Conservation (phyloP, 2,113 vertebrate genomes). For the Numida meleagris region DNA sequence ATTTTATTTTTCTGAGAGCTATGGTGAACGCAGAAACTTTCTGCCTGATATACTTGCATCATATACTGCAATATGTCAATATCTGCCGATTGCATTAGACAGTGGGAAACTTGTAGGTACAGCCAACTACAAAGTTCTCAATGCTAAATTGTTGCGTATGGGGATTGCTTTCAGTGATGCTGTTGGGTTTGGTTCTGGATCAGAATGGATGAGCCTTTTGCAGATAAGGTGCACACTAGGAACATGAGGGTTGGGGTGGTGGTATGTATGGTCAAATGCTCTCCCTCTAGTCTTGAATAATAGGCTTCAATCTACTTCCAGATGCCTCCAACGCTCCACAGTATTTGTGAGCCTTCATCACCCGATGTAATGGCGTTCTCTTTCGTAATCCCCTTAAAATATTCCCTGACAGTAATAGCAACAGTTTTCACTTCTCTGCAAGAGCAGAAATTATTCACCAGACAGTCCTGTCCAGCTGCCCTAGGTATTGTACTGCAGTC, state of each 20-base stretch:
- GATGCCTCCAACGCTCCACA: neutral
- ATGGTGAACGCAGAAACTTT: neutral
- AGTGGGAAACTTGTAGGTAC: neutral
- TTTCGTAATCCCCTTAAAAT: neutral
- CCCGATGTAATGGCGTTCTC: neutral
- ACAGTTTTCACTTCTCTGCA: neutral
- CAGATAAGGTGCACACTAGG: neutral
- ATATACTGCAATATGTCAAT: neutral
- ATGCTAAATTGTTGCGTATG: neutral
- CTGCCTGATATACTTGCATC: neutral
- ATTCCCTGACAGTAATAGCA: neutral
- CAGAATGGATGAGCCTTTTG: neutral
- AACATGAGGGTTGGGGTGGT: neutral
- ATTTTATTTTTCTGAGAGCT: neutral
- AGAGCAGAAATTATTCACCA: neutral
- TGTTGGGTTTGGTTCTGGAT: neutral
- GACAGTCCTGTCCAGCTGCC: neutral
- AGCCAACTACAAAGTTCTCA: neutral
- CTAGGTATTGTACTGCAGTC: neutral
- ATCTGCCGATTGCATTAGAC: neutral
- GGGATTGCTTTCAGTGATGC: neutral
- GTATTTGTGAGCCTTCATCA: neutral
- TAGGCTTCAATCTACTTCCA: neutral
- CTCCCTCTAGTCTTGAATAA: neutral
- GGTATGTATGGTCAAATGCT: neutral